phyloP scores from a whole-genome alignment of 2,113 vertebrate genomes.

The Varanus komodoensis region DNA sequence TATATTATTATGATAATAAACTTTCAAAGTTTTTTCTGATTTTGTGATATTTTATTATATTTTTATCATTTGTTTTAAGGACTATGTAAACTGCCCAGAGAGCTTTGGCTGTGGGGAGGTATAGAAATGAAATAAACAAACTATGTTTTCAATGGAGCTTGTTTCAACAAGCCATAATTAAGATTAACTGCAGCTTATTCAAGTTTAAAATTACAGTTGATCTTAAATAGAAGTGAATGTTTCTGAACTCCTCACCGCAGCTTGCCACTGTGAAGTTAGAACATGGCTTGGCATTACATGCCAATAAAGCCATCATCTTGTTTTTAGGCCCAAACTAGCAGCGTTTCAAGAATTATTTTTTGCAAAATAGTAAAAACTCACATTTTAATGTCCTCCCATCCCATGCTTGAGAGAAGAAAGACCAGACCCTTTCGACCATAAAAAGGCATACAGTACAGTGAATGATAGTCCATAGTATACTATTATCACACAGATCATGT shows the following conservation, averaged over 20 bases:
- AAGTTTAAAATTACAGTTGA: neutral
- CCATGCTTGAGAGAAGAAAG: neutral
- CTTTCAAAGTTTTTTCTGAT: no score
- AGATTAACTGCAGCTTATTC: neutral
- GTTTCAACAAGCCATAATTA: neutral
- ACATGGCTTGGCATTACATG: neutral
- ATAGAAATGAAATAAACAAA: no score
- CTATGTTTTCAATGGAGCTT: neutral
- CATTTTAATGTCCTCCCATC: neutral
- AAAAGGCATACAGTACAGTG: accelerated
- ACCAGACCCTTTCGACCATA: neutral
- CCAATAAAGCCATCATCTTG: neutral
- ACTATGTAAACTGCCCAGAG: no score
- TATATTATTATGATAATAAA: no score
- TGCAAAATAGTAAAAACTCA: neutral
- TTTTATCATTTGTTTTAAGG: no score
- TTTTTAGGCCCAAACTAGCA: neutral
- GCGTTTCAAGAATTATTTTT: neutral
- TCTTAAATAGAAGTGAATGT: neutral
- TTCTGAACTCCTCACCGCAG: neutral
- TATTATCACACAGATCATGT: conserved; percentile 29
- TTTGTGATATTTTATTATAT: no score
- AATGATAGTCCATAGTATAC: neutral
- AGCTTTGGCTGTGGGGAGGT: no score
- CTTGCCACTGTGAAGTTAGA: neutral